Evolutionary conservation across 1,140 invertebrate species (phyloP), one percentile per base, ranked within the genome.

Genomic region (Bathynomus jamesi): DNA sequence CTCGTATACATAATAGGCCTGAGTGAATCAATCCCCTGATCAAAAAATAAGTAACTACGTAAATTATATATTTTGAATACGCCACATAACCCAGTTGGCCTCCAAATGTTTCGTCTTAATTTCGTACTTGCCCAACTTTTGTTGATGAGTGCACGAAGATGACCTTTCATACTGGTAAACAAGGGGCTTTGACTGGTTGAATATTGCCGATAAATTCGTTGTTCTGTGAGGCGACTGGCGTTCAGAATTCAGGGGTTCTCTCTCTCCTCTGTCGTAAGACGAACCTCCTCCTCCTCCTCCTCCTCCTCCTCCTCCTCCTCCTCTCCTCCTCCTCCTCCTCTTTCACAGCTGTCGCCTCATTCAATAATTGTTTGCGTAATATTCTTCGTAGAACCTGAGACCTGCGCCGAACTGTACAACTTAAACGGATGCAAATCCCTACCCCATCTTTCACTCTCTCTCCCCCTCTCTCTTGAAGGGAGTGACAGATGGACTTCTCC

Each of bases 281-380:
- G n/a, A n/a, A n/a, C 65, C 24, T 40, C 28, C 65, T 32, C 30
- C 60, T 28, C 31, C 28, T 67, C 65, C 40, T 32, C 64, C 27
- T 65, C 28, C 64, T 21, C 46, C 11, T 53, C 46, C 46, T 13
- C 21, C 46, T 21, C 21, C 46, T 53, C 46, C 46, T 53, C 46
- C 46, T 53, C 11, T 53, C 21, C 46, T 53, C 46, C 46, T 21
- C 46, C 46, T 13, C 11, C 21, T 13, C 21, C 11, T 21, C 46
- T 21, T 21, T 13, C 46, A 53, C 46, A 11, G 11, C 21, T 21
- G 17, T 24, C 65, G 31, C 65, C 30, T 32, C 65, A 46, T 46
- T 67, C 31, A 67, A 67, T 67, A 46, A 67, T n/a, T n/a, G n/a
- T n/a, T n/a, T n/a, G n/a, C n/a, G n/a, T n/a, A n/a, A n/a, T n/a